phyloP scores from a whole-genome alignment of 2,113 vertebrate species.

The Peromyscus maniculatus region DNA sequence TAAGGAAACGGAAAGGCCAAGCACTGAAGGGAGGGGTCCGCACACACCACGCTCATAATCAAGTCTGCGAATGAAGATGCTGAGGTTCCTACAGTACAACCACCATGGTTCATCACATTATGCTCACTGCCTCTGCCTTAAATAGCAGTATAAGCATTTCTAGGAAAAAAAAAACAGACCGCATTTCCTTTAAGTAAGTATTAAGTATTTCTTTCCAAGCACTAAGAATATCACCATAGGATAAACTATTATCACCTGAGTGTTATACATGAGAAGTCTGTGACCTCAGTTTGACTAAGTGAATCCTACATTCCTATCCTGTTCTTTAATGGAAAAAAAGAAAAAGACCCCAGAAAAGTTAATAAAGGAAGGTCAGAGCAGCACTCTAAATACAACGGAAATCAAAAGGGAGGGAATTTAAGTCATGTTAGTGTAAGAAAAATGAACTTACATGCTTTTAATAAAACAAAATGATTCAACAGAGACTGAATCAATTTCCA shows the following conservation, averaged over 20 bases:
- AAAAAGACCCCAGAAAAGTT: background rate
- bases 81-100: background rate
- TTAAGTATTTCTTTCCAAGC: conserved; percentile 8
- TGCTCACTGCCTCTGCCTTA: conserved; percentile 11
- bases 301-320: background rate
- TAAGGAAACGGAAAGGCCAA: background rate
- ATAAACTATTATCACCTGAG: conserved; percentile 32
- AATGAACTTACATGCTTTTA: conserved; percentile 22
- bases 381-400: background rate
- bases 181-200: conserved; percentile 26
- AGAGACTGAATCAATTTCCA: background rate
- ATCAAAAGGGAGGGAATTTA: background rate
- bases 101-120: background rate
- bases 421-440: conserved; percentile 18
- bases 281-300: background rate
- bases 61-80: conserved; percentile 8
- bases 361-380: conserved; percentile 42
- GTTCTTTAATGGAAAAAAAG: background rate
- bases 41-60: background rate
- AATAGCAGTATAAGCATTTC: background rate
- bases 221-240: background rate
- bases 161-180: background rate
- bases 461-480: background rate
- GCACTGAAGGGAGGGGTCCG: background rate
- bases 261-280: conserved; percentile 47